Percentiles rank a stretch among this genome's conserved stretches.
Conservation (phyloP, 2,888 invertebrate genomes). For the Nymphalis polychloros region DNA sequence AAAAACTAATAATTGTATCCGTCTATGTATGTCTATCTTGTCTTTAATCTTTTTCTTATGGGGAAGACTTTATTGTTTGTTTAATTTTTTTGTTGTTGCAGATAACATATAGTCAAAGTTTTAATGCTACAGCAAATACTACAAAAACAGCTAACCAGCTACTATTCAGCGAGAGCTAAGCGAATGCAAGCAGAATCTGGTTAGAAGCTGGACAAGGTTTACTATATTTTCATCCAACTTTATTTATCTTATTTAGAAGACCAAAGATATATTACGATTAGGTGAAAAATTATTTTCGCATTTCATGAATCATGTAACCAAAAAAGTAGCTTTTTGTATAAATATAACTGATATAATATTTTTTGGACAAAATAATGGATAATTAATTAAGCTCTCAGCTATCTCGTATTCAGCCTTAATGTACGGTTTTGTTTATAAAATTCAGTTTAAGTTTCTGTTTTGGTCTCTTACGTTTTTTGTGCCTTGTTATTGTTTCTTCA, state of each 20-base stretch:
- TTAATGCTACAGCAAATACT: background rate
- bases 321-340: too few species aligned
- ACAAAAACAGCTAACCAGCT: background rate
- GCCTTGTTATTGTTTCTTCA: conserved; percentile 21
- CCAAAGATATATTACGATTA: conserved; percentile 63
- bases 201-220: conserved; percentile 1
- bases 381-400: background rate
- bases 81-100: conserved; percentile 43
- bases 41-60: too few species aligned
- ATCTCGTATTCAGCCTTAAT: conserved; percentile 64
- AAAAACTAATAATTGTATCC: too few species aligned
- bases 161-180: background rate
- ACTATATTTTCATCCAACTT: conserved; percentile 1
- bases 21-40: too few species aligned
- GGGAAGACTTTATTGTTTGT: conserved; percentile 22
- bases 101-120: conserved; percentile 19
- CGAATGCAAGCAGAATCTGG: background rate
- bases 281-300: background rate
- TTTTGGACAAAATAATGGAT: background rate
- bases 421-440: conserved; percentile 67
- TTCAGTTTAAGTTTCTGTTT: conserved; percentile 49
- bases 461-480: conserved; percentile 48
- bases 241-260: conserved; percentile 36
- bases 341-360: background rate
- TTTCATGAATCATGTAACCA: too few species aligned